These are phyloP conservation scores for Phycodurus eques DNA, from an alignment of 2,113 vertebrate genomes.

Conservation along the genomic window DNA sequence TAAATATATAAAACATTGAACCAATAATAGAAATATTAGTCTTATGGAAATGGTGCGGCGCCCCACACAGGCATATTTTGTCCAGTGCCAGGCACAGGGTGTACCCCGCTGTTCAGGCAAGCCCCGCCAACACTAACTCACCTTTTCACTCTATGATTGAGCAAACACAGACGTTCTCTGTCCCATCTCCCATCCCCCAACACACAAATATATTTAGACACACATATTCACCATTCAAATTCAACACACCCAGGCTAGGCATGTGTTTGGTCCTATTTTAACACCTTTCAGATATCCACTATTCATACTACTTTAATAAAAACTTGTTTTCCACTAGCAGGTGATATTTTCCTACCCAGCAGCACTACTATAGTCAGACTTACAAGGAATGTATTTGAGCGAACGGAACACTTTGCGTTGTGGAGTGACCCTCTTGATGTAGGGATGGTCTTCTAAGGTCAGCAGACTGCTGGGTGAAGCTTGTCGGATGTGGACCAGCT, in stretches of 20 bases:
- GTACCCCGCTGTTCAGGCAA: constrained; percentile 18
- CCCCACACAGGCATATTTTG: constrained; percentile 54
- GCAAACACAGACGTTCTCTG: constrained; percentile 51
- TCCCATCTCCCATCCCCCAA: constrained; percentile 36
- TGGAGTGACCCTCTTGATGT: constrained; percentile 94
- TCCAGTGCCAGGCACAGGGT: constrained; percentile 42
- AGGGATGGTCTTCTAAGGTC: constrained; percentile 89
- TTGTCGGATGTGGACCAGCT: constrained; percentile 90
- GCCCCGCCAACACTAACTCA: constrained; percentile 36
- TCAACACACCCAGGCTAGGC: constrained; percentile 21
- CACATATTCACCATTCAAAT: neutral
- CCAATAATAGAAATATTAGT: neutral
- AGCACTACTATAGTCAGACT: constrained; percentile 61
- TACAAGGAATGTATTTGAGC: constrained; percentile 84
- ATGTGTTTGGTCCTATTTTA: neutral
- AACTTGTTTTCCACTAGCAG: neutral
- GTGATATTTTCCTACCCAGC: neutral
- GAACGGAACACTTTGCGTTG: constrained; percentile 92
- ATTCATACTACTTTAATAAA: neutral
- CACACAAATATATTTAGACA: neutral
- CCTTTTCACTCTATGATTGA: constrained; percentile 23
- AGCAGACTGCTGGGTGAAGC: constrained; percentile 80
- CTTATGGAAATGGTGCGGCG: neutral
- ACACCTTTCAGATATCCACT: neutral
- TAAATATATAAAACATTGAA: neutral